phyloP scores from a whole-genome alignment of 2,113 vertebrate genomes.

The Equus quagga region DNA sequence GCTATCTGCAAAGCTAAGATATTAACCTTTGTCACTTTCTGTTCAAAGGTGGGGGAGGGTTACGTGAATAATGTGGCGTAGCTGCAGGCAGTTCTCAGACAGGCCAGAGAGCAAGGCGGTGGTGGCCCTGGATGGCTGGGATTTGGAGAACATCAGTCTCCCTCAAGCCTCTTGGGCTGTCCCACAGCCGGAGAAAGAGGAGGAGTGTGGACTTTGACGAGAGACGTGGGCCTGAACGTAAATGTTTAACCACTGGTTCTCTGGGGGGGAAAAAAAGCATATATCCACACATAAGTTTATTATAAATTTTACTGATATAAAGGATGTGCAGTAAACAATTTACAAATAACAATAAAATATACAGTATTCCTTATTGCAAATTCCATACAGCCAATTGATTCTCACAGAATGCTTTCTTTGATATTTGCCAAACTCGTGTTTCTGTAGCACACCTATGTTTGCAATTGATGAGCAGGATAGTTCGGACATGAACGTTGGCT shows the following conservation, averaged over 20 bases:
- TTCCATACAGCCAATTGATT: background rate
- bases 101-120: background rate
- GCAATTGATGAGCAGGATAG: background rate
- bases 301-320: background rate
- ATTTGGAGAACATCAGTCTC: background rate
- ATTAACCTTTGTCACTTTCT: background rate
- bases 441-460: background rate
- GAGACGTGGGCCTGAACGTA: background rate
- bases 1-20: background rate
- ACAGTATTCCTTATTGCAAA: background rate
- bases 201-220: background rate
- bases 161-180: background rate
- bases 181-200: too few relatives aligned
- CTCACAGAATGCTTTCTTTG: background rate
- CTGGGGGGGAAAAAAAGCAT: background rate
- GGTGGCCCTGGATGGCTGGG: background rate
- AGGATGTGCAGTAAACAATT: background rate
- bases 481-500: background rate
- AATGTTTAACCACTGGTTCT: background rate
- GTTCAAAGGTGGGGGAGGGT: background rate
- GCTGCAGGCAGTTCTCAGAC: too few relatives aligned
- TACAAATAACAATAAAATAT: background rate
- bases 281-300: background rate
- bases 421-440: background rate
- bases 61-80: background rate